Conservation (phyloP, 2,113 vertebrate genomes). For the Cebidichthys violaceus region DNA sequence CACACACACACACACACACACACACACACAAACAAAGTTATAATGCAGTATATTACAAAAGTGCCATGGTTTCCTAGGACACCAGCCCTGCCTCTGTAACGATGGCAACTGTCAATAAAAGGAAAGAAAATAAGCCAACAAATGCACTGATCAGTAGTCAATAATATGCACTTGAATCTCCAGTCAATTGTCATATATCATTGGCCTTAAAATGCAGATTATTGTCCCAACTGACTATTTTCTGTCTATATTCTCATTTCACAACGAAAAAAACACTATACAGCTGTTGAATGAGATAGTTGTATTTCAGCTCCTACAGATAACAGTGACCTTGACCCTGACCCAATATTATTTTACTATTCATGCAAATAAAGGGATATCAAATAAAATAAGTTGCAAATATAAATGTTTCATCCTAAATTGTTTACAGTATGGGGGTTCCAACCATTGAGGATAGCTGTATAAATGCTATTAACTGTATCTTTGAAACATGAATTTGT, state of each 20-base stretch:
- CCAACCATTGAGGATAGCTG: neutral
- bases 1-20: conserved; percentile 31
- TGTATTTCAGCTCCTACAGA: neutral
- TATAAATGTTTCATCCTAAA: neutral
- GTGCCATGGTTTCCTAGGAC: conserved; percentile 59
- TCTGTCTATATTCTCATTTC: neutral
- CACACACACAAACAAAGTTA: conserved; percentile 33
- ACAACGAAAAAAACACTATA: neutral
- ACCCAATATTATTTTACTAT: neutral
- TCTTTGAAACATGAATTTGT: neutral
- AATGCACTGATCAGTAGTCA: conserved; percentile 37
- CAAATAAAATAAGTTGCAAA: conserved; percentile 5
- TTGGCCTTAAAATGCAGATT: conserved; percentile 17
- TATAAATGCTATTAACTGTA: conserved; percentile 1
- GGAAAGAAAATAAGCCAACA: conserved; percentile 32
- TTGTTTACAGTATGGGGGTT: neutral
- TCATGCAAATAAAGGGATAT: neutral
- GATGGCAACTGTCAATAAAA: conserved; percentile 69
- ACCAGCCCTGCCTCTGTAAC: conserved; percentile 60
- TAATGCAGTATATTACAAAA: conserved; percentile 54
- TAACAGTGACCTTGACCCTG: neutral
- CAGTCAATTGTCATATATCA: conserved; percentile 2
- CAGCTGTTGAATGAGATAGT: neutral
- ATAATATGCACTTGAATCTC: conserved; percentile 18
- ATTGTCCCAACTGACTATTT: neutral